Conservation (phyloP, 1,140 invertebrate genomes). For the Antheraea mylitta region DNA sequence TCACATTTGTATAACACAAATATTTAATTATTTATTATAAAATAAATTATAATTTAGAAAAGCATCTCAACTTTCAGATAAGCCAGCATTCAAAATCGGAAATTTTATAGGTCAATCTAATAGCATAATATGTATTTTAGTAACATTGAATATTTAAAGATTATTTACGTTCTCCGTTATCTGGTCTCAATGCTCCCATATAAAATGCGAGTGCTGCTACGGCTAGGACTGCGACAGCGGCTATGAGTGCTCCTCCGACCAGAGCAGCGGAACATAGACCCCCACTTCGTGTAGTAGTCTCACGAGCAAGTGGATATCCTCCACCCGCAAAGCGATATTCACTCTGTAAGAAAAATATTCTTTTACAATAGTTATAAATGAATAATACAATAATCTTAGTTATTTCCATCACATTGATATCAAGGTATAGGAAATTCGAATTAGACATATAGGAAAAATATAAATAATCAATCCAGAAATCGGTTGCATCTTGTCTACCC, state of each 20-base stretch:
- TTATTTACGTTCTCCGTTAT: constrained; percentile 74
- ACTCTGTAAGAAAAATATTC: constrained; percentile 48
- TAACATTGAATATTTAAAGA: neutral
- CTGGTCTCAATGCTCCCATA: constrained; percentile 82
- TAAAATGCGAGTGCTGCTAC: constrained; percentile 88
- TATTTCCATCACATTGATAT: too few relatives aligned
- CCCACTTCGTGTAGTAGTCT: constrained; percentile 40
- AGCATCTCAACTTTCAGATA: too few relatives aligned
- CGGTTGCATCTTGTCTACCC: too few relatives aligned
- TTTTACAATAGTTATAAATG: neutral
- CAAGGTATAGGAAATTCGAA: too few relatives aligned
- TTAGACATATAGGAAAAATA: too few relatives aligned
- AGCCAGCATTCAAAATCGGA: too few relatives aligned
- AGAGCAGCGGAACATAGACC: constrained; percentile 82
- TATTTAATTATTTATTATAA: too few relatives aligned
- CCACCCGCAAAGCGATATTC: constrained; percentile 72
- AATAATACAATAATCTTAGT: neutral
- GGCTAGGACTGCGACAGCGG: constrained; percentile 85
- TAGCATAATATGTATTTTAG: too few relatives aligned
- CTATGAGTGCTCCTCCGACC: constrained; percentile 83
- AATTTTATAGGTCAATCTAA: too few relatives aligned
- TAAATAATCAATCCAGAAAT: too few relatives aligned
- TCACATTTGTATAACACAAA: too few relatives aligned
- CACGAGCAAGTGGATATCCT: constrained; percentile 47
- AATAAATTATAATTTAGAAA: too few relatives aligned